phyloP scores from a whole-genome alignment of 2,888 invertebrate genomes.

The Phyto melanocephala region DNA sequence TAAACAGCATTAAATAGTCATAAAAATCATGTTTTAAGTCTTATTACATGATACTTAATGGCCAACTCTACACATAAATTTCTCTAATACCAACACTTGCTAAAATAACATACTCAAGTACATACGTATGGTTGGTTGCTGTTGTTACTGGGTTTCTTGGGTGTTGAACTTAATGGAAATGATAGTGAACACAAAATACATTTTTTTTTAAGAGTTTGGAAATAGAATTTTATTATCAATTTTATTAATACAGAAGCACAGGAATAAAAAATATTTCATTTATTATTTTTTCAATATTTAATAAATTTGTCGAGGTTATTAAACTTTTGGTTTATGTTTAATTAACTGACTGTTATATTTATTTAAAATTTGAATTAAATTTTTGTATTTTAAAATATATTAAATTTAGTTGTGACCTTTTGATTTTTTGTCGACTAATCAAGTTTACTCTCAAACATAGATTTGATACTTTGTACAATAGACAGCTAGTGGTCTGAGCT shows the following conservation, averaged over 20 bases:
- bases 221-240: not conserved
- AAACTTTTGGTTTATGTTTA: constrained; percentile 11
- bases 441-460: constrained; percentile 1
- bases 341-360: too few species aligned
- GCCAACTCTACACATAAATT: not conserved
- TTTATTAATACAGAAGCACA: too few species aligned
- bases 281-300: too few species aligned
- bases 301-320: too few species aligned
- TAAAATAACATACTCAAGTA: not conserved
- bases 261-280: too few species aligned
- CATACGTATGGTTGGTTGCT: not conserved
- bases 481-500: not conserved
- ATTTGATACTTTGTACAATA: constrained; percentile 23
- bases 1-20: constrained; percentile 2
- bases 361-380: too few species aligned
- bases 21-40: constrained; percentile 33
- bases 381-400: too few species aligned
- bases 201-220: not conserved
- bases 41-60: constrained; percentile 28
- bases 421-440: not conserved
- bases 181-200: constrained; percentile 1
- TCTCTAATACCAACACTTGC: not conserved
- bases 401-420: too few species aligned
- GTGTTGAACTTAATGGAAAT: not conserved
- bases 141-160: not conserved